phyloP scores from a whole-genome alignment of 2,888 invertebrate species.

The Aporophyla nigra region DNA sequence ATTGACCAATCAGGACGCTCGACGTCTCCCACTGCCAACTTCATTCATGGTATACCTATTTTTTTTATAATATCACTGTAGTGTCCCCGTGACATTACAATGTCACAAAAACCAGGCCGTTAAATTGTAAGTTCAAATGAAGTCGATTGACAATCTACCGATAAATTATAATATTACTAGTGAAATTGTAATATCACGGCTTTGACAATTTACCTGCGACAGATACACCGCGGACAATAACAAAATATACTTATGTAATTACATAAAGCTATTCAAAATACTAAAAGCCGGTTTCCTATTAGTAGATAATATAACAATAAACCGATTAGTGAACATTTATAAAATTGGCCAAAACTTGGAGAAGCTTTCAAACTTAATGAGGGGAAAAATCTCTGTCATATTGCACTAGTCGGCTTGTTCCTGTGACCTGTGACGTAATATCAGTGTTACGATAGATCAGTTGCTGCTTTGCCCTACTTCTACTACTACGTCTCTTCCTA shows the following conservation, averaged over 20 bases:
- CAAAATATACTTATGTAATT: neutral
- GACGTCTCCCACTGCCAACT: too few species aligned
- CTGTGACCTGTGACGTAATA: neutral
- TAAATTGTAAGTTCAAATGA: too few species aligned
- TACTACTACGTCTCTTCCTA: slow-evolving; percentile 7
- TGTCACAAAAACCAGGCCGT: too few species aligned
- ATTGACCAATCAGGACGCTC: too few species aligned
- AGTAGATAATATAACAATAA: neutral
- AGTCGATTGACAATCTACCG: too few species aligned
- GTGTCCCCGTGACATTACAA: too few species aligned
- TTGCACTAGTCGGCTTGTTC: neutral
- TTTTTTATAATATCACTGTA: too few species aligned
- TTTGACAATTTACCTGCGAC: too few species aligned
- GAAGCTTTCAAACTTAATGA: neutral
- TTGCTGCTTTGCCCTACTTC: neutral
- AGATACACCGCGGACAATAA: neutral
- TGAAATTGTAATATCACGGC: too few species aligned
- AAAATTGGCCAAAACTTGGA: neutral
- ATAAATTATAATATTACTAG: too few species aligned
- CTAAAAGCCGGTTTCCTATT: neutral
- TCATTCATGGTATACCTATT: too few species aligned
- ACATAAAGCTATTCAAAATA: neutral
- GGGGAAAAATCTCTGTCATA: neutral
- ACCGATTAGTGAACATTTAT: neutral
- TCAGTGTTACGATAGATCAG: neutral